Evolutionary conservation across 30 jellyfish, hydroid and myxozoan species (phyloP).

Genomic region (Hydractinia symbiolongicarpus): DNA sequence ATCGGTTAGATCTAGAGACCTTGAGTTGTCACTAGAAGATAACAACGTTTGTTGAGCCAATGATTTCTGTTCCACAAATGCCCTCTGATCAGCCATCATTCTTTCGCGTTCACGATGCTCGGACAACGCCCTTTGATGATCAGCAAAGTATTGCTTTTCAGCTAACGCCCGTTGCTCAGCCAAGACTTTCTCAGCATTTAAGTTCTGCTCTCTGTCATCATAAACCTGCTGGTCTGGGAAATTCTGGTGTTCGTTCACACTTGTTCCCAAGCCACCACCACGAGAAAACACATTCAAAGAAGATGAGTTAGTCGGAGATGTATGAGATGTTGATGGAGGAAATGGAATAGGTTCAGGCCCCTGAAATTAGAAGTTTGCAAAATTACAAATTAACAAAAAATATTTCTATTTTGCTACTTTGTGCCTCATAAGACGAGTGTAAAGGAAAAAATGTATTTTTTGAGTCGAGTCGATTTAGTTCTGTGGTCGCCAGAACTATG

Average conservation of each 20-base stretch:
- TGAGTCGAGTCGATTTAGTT: background rate
- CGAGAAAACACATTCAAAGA: constrained; percentile 31
- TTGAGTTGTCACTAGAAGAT: background rate
- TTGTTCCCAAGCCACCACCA: constrained; percentile 19
- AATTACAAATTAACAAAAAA: background rate
- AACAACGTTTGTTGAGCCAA: constrained; percentile 18
- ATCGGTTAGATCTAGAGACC: background rate
- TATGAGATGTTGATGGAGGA: background rate
- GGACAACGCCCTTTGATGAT: constrained; percentile 9
- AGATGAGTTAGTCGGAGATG: constrained; percentile 14
- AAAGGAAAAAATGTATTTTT: too few species aligned
- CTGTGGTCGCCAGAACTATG: background rate
- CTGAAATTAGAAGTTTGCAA: background rate
- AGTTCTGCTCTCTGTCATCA: background rate
- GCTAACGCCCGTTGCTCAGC: background rate
- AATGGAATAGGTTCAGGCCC: constrained; percentile 27
- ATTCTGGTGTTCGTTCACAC: background rate
- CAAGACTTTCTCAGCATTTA: background rate
- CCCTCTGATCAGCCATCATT: constrained; percentile 28
- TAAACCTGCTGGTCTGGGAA: background rate
- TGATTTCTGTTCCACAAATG: constrained; percentile 36
- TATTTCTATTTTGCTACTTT: too few species aligned
- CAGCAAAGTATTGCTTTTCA: constrained; percentile 19
- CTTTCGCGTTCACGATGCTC: constrained; percentile 29
- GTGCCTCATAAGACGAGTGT: too few species aligned